Evolutionary conservation across 2,113 vertebrate species (phyloP).

Genomic region (Ornithorhynchus anatinus): DNA sequence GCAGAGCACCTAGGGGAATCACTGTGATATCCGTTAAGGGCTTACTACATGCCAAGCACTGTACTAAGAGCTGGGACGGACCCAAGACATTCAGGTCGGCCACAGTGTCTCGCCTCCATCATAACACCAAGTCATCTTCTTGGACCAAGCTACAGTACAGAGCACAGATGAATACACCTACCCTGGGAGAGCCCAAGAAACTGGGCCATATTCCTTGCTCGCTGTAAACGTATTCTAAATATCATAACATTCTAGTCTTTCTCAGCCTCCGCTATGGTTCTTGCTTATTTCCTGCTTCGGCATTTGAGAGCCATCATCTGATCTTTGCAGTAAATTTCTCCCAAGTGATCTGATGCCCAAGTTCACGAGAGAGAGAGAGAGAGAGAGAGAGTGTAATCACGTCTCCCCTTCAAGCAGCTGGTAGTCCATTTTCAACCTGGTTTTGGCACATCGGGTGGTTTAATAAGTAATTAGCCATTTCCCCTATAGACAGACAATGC

Average conservation of each 20-base stretch:
- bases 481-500: conserved; percentile 27
- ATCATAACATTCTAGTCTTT: too few relatives aligned
- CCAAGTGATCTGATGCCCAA: conserved; percentile 11
- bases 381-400: not conserved
- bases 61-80: too few relatives aligned
- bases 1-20: too few relatives aligned
- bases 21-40: too few relatives aligned
- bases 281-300: not conserved
- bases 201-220: too few relatives aligned
- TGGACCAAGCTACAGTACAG: too few relatives aligned
- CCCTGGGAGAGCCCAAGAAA: conserved; percentile 15
- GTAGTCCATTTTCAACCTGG: conserved; percentile 50
- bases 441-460: conserved; percentile 21
- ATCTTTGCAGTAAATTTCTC: not conserved
- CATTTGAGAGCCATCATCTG: not conserved
- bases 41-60: too few relatives aligned
- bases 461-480: conserved; percentile 54
- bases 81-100: too few relatives aligned
- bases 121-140: too few relatives aligned
- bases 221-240: too few relatives aligned
- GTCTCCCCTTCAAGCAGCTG: not conserved
- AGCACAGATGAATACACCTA: conserved; percentile 10
- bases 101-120: too few relatives aligned
- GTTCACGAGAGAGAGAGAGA: not conserved
- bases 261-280: not conserved